A percentile compares a stretch with the other conserved stretches of the same genome.
phyloP scores from a whole-genome alignment of 1,140 invertebrate species.

The Heterodera schachtii region DNA sequence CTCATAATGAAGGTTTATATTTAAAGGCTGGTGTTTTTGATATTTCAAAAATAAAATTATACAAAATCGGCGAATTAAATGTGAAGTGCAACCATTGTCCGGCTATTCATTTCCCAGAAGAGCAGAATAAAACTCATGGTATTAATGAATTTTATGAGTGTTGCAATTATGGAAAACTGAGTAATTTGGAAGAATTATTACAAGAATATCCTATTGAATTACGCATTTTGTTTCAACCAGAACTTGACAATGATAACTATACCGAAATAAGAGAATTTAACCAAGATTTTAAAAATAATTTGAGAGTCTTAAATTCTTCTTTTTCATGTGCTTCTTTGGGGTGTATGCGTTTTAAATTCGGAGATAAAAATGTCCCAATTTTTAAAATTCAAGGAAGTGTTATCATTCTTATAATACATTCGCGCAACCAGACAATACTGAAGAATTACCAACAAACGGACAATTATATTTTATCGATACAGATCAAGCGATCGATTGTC shows the following conservation, averaged over 20 bases:
- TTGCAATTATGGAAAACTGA: background rate
- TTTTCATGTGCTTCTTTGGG: too few species aligned
- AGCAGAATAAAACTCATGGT: background rate
- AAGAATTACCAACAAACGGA: constrained; percentile 4
- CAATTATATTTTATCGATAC: background rate
- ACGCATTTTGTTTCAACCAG: background rate
- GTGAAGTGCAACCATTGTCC: background rate
- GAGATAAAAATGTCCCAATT: too few species aligned
- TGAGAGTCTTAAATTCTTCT: background rate
- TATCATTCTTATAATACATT: background rate
- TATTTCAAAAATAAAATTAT: too few species aligned
- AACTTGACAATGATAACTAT: background rate
- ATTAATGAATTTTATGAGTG: background rate
- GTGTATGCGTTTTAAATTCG: too few species aligned
- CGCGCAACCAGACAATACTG: background rate
- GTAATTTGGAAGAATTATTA: background rate
- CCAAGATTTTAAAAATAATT: background rate
- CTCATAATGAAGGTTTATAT: too few species aligned
- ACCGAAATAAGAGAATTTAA: background rate
- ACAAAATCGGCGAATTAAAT: background rate
- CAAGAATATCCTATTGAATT: background rate
- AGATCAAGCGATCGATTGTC: background rate
- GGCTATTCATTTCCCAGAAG: background rate
- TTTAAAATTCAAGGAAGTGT: too few species aligned
- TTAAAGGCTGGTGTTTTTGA: too few species aligned